Evolutionary conservation across 2,797 vertebrate genomes (phyloP).

Genomic region (Gallinago solitaria): DNA sequence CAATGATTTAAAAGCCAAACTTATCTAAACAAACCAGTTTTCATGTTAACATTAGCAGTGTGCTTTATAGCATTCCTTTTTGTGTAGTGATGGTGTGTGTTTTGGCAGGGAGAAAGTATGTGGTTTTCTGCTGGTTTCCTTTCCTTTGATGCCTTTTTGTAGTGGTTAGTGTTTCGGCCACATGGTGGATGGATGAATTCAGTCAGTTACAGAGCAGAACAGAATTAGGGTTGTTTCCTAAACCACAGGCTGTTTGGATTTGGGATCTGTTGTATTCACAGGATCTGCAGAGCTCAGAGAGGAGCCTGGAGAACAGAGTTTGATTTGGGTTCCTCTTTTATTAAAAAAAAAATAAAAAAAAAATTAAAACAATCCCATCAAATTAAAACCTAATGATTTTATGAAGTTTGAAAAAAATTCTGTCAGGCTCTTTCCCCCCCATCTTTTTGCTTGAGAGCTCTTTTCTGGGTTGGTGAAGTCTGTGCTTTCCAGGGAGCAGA

Average conservation of each 20-base stretch:
- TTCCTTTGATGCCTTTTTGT: conserved; percentile 1
- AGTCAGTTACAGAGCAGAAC: background rate
- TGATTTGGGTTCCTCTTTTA: background rate
- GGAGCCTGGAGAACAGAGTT: background rate
- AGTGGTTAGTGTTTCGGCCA: conserved; percentile 2
- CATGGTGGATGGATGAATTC: background rate
- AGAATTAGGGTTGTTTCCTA: background rate
- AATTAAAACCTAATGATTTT: background rate
- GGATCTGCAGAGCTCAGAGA: background rate
- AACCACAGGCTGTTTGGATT: background rate
- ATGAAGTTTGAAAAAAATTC: background rate
- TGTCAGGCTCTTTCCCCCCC: background rate
- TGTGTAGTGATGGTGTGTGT: background rate
- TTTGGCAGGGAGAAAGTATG: background rate
- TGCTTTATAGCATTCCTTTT: background rate
- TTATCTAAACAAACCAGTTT: background rate
- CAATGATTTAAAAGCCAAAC: background rate
- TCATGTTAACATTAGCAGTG: background rate
- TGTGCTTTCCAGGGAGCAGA: background rate
- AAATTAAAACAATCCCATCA: background rate
- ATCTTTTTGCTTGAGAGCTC: background rate
- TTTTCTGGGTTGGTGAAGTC: background rate
- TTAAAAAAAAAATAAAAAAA: background rate
- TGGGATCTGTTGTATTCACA: background rate
- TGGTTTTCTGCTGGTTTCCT: background rate